Evolutionary conservation across 2,113 vertebrate species (phyloP).

Genomic region (Notothenia coriiceps): DNA sequence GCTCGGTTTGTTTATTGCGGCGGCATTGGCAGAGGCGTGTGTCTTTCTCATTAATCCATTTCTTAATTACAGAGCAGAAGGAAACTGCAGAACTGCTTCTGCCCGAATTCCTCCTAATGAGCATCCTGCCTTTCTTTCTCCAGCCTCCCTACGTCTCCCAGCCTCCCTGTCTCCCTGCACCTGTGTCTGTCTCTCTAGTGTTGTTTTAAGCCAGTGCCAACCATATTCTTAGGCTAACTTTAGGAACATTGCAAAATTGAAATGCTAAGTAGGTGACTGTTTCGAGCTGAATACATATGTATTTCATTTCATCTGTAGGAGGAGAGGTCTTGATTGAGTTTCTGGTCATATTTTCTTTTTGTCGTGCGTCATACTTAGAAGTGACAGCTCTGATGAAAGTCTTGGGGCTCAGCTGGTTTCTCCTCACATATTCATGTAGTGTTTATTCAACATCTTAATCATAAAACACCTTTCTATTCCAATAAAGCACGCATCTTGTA

Average conservation of each 20-base stretch:
- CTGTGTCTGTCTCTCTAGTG: slow-evolving; percentile 20
- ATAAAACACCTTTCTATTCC: slow-evolving; percentile 3
- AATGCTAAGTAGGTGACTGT: slow-evolving; percentile 15
- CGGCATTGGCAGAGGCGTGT: slow-evolving; percentile 38
- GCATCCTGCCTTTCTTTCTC: slow-evolving; percentile 30
- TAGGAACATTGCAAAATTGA: not conserved
- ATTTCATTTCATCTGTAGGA: not conserved
- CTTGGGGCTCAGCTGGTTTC: not conserved
- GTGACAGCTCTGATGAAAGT: not conserved
- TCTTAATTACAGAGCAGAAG: slow-evolving; percentile 72
- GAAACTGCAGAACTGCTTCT: slow-evolving; percentile 40
- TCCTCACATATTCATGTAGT: not conserved
- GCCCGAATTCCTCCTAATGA: slow-evolving; percentile 66
- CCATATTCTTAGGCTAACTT: not conserved
- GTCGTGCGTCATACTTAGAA: no score
- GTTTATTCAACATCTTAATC: not conserved
- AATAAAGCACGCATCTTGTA: not conserved
- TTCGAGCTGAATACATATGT: slow-evolving; percentile 27
- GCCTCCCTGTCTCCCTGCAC: slow-evolving; percentile 29
- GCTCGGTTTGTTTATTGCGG: slow-evolving; percentile 51
- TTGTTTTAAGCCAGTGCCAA: slow-evolving; percentile 15
- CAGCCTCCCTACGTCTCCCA: not conserved
- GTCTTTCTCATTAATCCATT: slow-evolving; percentile 70
- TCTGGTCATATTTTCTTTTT: not conserved
- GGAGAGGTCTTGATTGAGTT: not conserved